Evolutionary conservation across 1,140 invertebrate genomes (phyloP).

Genomic region (Agrypnia vestita): DNA sequence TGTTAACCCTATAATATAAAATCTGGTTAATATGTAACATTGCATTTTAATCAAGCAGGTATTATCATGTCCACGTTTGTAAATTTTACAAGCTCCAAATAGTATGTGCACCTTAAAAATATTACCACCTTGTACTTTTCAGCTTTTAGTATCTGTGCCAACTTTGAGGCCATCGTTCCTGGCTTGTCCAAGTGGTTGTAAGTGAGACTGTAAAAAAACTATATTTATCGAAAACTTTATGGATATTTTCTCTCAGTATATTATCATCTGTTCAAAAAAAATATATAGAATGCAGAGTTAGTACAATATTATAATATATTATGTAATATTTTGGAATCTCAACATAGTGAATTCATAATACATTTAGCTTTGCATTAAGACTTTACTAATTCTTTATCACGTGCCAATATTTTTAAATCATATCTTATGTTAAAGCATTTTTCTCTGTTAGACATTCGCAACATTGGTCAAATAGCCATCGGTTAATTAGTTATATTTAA

Average conservation of each 20-base stretch:
- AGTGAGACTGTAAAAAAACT: slow-evolving; percentile 23
- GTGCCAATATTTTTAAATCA: slow-evolving; percentile 22
- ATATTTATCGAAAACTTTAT: slow-evolving; percentile 29
- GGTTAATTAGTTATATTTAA: slow-evolving; percentile 4
- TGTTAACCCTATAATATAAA: background rate
- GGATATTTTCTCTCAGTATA: slow-evolving; percentile 4
- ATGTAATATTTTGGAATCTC: slow-evolving; percentile 29
- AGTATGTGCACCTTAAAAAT: background rate
- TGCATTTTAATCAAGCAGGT: background rate
- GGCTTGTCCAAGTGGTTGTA: slow-evolving; percentile 23
- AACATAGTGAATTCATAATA: slow-evolving; percentile 17
- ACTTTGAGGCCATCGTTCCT: slow-evolving; percentile 13
- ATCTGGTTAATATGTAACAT: background rate
- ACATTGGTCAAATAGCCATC: slow-evolving; percentile 31
- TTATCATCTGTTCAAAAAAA: background rate
- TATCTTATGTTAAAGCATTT: background rate
- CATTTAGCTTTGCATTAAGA: slow-evolving; percentile 9
- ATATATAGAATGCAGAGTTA: background rate
- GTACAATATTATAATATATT: background rate
- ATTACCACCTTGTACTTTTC: background rate
- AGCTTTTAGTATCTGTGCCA: slow-evolving; percentile 27
- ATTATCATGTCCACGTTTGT: background rate
- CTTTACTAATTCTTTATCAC: slow-evolving; percentile 24
- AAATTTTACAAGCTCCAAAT: slow-evolving; percentile 5
- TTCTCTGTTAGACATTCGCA: slow-evolving; percentile 1